These are phyloP conservation scores for Ceratina japonica DNA, from an alignment of 1,140 invertebrate genomes.

Conservation along the genomic window DNA sequence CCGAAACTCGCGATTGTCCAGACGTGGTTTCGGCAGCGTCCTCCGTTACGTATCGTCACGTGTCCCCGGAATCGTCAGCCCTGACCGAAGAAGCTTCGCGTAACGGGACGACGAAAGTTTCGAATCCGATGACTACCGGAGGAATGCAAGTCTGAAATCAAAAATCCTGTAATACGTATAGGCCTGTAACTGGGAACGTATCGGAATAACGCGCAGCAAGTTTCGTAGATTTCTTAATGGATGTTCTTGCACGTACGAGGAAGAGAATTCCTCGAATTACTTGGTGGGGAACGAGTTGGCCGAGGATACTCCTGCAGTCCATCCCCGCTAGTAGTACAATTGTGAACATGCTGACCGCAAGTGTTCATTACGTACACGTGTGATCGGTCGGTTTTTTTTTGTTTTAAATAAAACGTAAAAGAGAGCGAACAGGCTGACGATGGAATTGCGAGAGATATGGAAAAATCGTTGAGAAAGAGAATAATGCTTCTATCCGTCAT, in stretches of 20 bases:
- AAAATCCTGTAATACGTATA: not conserved
- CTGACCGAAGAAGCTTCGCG: constrained; percentile 1
- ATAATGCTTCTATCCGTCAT: not conserved
- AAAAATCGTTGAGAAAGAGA: not conserved
- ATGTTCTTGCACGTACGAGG: not conserved
- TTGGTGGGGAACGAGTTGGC: constrained; percentile 48
- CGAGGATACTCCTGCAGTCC: constrained; percentile 50
- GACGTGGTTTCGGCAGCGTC: constrained; percentile 37
- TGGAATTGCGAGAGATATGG: not conserved
- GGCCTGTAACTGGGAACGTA: not conserved
- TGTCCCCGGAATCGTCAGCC: not conserved
- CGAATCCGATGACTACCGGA: not conserved
- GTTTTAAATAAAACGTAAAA: not conserved
- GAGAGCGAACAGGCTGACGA: no score
- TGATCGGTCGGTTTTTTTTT: not conserved
- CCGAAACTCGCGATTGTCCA: not conserved
- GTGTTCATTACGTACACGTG: constrained; percentile 1
- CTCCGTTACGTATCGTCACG: no score
- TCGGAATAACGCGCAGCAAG: not conserved
- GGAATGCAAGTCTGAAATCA: not conserved
- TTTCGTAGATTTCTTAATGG: constrained; percentile 4
- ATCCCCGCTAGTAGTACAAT: constrained; percentile 57
- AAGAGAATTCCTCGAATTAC: constrained; percentile 37
- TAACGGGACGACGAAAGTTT: not conserved
- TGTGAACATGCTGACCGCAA: constrained; percentile 33